Evolutionary conservation across 1,140 invertebrate species (phyloP), one percentile per base, ranked within the genome.

Genomic region (Pollicipes pollicipes): DNA sequence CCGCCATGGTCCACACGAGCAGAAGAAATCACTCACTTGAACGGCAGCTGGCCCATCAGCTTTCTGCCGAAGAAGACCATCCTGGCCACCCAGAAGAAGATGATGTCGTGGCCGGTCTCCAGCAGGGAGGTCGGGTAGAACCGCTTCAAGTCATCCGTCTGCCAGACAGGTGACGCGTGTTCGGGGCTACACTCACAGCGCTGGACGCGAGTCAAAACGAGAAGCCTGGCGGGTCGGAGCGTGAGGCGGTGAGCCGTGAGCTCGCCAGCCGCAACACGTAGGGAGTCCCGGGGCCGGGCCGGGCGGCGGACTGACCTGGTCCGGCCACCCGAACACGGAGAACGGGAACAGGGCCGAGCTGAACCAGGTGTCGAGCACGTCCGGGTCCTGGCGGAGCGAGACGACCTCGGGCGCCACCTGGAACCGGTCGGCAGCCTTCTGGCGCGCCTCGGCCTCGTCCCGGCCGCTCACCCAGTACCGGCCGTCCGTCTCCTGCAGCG

Each of bases 311-410:
- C 69, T 73, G 74, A 83, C 81, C 75, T 94, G 77, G 72, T 98
- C 89, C 0, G 97, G 97, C 97, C 97, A 99, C 17, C 96, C 97
- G 78, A 98, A 94, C 45, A 97, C 87, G 0, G 95, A 92, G 79
- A 99, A 98, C 3, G 97, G 95, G 80, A 98, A 98, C 0, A 99
- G 82, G 3, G 86, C 95, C 0, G 97, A 97, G 26, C 95, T 98
- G 80, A 99, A 99, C 97, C 97, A 99, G 0, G 97, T 99, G 78
- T 99, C 97, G 68, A 99, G 80, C 0, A 99, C 97, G 85, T 99
- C 97, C 64, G 91, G 88, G 82, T 99, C 97, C 81, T 91, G 88
- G 68, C 82, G 79, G 1, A 93, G 81, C 29, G 78, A 82, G 72
- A 99, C 86, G 73, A 90, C 84, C 27, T 85, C 83, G 30, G 78